Conservation (phyloP, 2,113 vertebrate species). For the Conger conger region DNA sequence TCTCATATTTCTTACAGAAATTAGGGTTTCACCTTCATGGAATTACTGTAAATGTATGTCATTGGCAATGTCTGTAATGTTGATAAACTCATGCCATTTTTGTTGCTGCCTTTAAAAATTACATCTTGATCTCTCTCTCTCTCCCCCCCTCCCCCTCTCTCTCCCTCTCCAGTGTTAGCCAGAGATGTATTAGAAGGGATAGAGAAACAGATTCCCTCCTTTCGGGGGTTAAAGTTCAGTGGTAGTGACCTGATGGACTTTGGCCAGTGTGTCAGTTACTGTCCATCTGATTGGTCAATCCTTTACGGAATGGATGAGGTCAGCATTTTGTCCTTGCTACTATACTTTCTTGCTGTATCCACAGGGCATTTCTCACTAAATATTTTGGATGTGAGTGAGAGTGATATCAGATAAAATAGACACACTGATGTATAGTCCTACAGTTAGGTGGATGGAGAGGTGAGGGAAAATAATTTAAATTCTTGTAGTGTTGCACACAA, state of each 20-base stretch:
- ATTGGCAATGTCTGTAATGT: background rate
- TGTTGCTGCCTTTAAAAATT: background rate
- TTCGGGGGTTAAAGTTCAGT: slow-evolving; percentile 88
- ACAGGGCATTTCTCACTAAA: no score
- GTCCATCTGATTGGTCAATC: slow-evolving; percentile 62
- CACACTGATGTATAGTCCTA: no score
- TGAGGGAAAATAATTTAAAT: no score
- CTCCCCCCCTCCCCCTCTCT: background rate
- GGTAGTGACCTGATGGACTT: slow-evolving; percentile 85
- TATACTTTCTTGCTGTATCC: background rate
- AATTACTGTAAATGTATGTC: no score
- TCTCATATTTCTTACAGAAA: no score
- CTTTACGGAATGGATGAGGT: slow-evolving; percentile 95
- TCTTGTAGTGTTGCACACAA: no score
- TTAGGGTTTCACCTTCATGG: no score
- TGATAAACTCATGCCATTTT: background rate
- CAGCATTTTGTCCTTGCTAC: slow-evolving; percentile 35
- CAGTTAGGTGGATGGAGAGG: no score
- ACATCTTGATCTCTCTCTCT: background rate
- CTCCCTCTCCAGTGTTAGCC: slow-evolving; percentile 69
- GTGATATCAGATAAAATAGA: no score
- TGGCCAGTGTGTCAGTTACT: slow-evolving; percentile 77
- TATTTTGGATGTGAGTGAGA: no score
- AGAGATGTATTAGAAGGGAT: slow-evolving; percentile 81
- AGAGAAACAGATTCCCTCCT: slow-evolving; percentile 79